These are phyloP conservation scores for Xenentodon cancila DNA, from an alignment of 2,797 vertebrate genomes.

Conservation along the genomic window DNA sequence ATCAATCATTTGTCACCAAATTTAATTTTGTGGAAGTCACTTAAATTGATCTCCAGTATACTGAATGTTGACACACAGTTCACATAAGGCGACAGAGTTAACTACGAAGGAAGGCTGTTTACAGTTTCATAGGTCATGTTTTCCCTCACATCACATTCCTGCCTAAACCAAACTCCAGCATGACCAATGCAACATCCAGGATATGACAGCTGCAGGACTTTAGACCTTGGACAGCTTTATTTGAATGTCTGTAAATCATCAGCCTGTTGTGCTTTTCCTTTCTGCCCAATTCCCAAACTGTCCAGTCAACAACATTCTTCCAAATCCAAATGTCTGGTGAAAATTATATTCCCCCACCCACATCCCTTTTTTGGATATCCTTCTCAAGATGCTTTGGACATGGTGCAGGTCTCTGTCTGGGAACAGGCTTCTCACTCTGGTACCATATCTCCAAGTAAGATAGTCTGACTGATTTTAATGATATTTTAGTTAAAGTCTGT, in stretches of 20 bases:
- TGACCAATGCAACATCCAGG: constrained; percentile 44
- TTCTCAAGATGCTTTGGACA: constrained; percentile 1
- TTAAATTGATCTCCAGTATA: too few relatives aligned
- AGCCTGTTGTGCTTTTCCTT: constrained; percentile 6
- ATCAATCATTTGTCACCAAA: too few relatives aligned
- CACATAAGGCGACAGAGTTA: background rate
- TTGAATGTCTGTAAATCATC: constrained; percentile 70
- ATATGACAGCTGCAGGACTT: constrained; percentile 72
- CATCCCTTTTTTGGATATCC: too few relatives aligned
- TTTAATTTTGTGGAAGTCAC: too few relatives aligned
- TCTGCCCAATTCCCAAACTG: constrained; percentile 22
- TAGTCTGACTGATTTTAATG: too few relatives aligned
- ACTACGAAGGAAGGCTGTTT: constrained; percentile 3
- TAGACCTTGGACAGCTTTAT: constrained; percentile 62
- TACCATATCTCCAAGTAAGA: too few relatives aligned
- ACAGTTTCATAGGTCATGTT: constrained; percentile 50
- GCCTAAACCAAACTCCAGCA: constrained; percentile 41
- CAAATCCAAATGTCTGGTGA: background rate
- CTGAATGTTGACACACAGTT: background rate
- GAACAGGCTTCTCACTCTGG: constrained; percentile 1
- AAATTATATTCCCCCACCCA: too few relatives aligned
- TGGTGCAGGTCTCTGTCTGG: constrained; percentile 15
- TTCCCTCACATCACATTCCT: constrained; percentile 43
- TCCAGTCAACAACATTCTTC: constrained; percentile 3
- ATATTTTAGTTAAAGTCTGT: too few relatives aligned